These are phyloP conservation scores for Noctua pronuba DNA, from an alignment of 2,888 invertebrate genomes.

Conservation along the genomic window DNA sequence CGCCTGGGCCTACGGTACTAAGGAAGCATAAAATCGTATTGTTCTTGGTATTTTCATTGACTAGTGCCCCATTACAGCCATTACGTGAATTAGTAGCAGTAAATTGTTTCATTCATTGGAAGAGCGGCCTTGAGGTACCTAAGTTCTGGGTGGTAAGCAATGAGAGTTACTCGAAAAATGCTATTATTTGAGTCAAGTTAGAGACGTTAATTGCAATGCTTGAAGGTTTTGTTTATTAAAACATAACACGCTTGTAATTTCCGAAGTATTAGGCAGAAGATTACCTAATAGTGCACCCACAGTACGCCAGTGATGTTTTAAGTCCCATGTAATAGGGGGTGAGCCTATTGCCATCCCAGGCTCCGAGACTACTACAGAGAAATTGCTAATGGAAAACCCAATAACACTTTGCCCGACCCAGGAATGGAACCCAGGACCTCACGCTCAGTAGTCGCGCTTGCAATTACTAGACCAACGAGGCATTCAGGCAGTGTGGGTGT, in stretches of 20 bases:
- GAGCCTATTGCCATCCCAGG: too few relatives aligned
- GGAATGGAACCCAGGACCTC: too few relatives aligned
- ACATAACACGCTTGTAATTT: background rate
- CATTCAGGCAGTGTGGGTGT: background rate
- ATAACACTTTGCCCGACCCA: too few relatives aligned
- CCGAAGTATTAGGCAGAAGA: too few relatives aligned
- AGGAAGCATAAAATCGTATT: conserved; percentile 70
- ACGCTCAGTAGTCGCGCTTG: too few relatives aligned
- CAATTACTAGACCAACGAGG: too few relatives aligned
- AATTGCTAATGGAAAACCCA: too few relatives aligned
- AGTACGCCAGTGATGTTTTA: too few relatives aligned
- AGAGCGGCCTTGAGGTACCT: conserved; percentile 23
- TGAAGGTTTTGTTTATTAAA: background rate
- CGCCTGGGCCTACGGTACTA: conserved; percentile 75
- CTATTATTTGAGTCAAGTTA: background rate
- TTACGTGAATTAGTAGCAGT: conserved; percentile 81
- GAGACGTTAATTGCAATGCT: background rate
- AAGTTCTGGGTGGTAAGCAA: conserved; percentile 4
- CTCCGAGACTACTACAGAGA: too few relatives aligned
- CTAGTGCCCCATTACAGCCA: conserved; percentile 68
- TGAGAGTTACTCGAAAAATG: background rate
- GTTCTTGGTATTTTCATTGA: conserved; percentile 80
- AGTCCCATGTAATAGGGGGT: too few relatives aligned
- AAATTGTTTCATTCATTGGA: conserved; percentile 79
- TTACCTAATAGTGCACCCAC: too few relatives aligned